Evolutionary conservation across 2,888 invertebrate genomes (phyloP), one percentile per base, ranked within the genome.

Genomic region (Drosophila mettleri): DNA sequence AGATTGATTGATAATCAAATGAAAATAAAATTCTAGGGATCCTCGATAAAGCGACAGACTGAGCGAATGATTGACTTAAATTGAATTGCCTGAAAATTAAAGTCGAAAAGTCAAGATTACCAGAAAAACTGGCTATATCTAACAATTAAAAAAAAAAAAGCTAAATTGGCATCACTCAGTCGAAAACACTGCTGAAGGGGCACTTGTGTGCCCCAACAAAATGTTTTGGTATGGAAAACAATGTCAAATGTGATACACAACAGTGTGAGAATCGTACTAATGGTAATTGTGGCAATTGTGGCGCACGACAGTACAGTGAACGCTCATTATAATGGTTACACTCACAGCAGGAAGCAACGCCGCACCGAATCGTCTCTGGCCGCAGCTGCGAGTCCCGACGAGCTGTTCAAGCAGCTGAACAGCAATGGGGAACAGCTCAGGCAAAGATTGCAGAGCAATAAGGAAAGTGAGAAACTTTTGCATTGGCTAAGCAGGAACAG

Each of bases 231-330:
- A 38, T 61, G 49, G 66, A 63, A 39, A 86, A 83, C 74, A 70
- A 83, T 83, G 86, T 71, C 84, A 83, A 69, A 55, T 45, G 43
- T 33, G 27, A 55, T n/a, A 46, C 43, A 49, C 55, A 58, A 57
- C 43, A 12, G 34, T 52, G 14, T 49, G 33, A 14, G 31, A 55
- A 22, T 74, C 57, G 41, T 61, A 55, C 41, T 80, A 39, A 67
- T 70, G 55, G 54, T 69, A 51, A 39, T 72, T 36, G 43, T 69
- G 46, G 18, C 68, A 34, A 48, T 49, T 14, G 34, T 45, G 41
- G 45, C 46, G 7, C 69, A 24, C 27, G 27, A 29, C 62, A 39
- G 18, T 45, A 38, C 46, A 22, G 20, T n/a, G n/a, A 38, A 12
- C 22, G 38, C 29, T 8, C 3, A 38, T 16, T 38, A 39, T 20